phyloP scores from a whole-genome alignment of 2,797 vertebrate species.

The Falco naumanni region DNA sequence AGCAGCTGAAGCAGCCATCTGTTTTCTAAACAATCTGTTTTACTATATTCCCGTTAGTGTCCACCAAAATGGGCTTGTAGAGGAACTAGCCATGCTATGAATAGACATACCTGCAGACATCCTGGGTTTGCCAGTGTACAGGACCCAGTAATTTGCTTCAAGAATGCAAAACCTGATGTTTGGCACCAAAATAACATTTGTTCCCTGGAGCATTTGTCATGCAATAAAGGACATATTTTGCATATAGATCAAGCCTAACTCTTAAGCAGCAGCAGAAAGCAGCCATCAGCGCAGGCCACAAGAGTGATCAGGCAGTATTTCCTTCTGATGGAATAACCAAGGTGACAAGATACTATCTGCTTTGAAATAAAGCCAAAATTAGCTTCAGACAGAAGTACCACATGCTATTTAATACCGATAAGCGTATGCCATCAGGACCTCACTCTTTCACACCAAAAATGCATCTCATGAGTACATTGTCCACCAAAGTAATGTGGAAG shows the following conservation, averaged over 20 bases:
- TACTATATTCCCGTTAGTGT: background rate
- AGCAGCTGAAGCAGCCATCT: background rate
- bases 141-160: background rate
- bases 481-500: background rate
- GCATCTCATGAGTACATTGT: fast-evolving
- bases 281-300: background rate
- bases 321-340: background rate
- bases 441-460: background rate
- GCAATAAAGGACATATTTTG: background rate
- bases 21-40: background rate
- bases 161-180: background rate
- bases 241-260: too few species aligned
- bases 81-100: background rate
- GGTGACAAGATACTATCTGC: background rate
- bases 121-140: background rate
- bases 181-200: background rate
- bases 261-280: background rate
- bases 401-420: background rate
- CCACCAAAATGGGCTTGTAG: fast-evolving
- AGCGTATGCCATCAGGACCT: background rate
- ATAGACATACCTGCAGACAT: background rate
- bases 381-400: background rate
- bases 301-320: background rate
- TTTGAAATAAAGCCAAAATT: background rate
- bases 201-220: background rate